phyloP scores from a whole-genome alignment of 2,113 vertebrate genomes.

The Calyptommatus sinebrachiatus region DNA sequence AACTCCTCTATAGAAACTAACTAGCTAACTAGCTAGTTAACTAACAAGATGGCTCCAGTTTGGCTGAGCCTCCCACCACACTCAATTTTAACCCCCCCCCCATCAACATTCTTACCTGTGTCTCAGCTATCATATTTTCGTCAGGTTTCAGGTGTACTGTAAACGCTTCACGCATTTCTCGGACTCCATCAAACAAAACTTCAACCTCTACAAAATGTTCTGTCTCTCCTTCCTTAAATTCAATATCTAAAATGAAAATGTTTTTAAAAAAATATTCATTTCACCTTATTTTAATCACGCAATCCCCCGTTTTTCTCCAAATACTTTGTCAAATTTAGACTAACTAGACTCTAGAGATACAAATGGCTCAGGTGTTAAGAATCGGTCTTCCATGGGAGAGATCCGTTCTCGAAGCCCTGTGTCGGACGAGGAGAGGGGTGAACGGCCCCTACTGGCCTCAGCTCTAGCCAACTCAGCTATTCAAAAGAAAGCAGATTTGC shows the following conservation, averaged over 20 bases:
- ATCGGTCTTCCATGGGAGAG: too few species aligned
- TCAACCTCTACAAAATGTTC: slow-evolving; percentile 82
- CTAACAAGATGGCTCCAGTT: too few species aligned
- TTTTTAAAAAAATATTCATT: background rate
- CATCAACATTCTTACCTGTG: slow-evolving; percentile 70
- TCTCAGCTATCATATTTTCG: slow-evolving; percentile 84
- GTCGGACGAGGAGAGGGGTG: too few species aligned
- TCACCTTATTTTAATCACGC: background rate
- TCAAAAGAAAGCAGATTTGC: too few species aligned
- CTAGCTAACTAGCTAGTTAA: too few species aligned
- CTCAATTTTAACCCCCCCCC: too few species aligned
- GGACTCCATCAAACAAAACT: slow-evolving; percentile 79
- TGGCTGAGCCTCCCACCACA: too few species aligned
- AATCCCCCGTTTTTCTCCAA: background rate
- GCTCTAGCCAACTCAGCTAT: too few species aligned
- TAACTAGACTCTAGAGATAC: background rate
- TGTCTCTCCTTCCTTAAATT: slow-evolving; percentile 80
- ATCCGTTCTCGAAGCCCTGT: too few species aligned
- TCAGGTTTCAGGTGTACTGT: slow-evolving; percentile 83
- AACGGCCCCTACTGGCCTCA: too few species aligned
- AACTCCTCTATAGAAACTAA: too few species aligned
- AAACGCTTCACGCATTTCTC: slow-evolving; percentile 85
- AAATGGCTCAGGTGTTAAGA: too few species aligned
- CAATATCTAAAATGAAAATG: slow-evolving; percentile 66
- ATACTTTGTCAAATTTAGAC: background rate